Evolutionary conservation across 2,113 vertebrate genomes (phyloP).

Genomic region (Ptilorrhoa leucosticta): DNA sequence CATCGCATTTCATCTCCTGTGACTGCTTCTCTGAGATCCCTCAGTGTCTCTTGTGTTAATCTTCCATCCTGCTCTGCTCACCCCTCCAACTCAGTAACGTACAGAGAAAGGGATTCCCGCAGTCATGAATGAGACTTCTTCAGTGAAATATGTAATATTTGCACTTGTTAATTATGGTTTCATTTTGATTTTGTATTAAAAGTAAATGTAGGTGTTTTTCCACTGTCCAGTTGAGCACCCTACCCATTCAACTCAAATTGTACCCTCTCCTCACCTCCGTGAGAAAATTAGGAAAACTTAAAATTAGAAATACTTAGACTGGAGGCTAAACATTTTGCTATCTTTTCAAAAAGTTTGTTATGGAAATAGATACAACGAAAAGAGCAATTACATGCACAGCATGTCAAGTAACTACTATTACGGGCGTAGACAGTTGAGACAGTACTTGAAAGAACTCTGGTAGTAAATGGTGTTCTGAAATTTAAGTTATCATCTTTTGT

Average conservation of each 20-base stretch:
- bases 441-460: neutral
- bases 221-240: neutral
- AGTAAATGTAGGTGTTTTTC: neutral
- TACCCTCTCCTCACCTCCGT: rapidly evolving
- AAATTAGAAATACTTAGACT: neutral
- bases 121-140: constrained; percentile 3
- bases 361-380: neutral
- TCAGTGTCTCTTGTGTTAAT: constrained; percentile 15
- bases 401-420: neutral
- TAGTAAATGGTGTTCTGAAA: neutral
- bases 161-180: neutral
- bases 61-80: constrained; percentile 47
- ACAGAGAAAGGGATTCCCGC: constrained; percentile 15
- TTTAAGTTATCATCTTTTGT: neutral
- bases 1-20: constrained; percentile 19
- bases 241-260: neutral
- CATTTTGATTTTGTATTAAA: neutral
- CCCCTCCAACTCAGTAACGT: constrained; percentile 19
- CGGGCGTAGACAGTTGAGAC: neutral
- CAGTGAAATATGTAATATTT: constrained; percentile 36
- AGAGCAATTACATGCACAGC: neutral
- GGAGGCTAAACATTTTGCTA: neutral
- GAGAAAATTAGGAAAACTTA: neutral
- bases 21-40: constrained; percentile 45
- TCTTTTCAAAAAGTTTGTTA: neutral